Percentiles rank a stretch among this genome's conserved stretches.
phyloP scores from a whole-genome alignment of 2,113 vertebrate species.

The Baryphthengus martii region DNA sequence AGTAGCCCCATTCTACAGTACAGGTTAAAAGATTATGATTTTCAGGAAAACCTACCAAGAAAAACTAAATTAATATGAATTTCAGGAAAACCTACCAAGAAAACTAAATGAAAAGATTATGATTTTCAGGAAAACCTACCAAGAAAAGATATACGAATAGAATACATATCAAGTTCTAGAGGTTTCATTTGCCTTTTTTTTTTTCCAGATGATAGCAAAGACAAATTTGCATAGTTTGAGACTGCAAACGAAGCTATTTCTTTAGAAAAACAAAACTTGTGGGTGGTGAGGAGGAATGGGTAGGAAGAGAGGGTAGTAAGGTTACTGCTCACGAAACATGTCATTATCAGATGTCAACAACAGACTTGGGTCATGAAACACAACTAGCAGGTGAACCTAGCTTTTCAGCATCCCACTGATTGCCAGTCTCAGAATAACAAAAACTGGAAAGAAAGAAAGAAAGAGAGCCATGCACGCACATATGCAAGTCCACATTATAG shows the following conservation, averaged over 20 bases:
- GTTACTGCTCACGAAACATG: neutral
- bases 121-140: neutral
- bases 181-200: neutral
- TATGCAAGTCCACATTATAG: fast-evolving
- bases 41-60: neutral
- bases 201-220: neutral
- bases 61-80: neutral
- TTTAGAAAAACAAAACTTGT: neutral
- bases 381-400: neutral
- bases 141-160: neutral
- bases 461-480: neutral
- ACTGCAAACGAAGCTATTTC: neutral
- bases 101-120: neutral
- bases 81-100: neutral
- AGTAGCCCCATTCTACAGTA: neutral
- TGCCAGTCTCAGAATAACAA: neutral
- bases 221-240: neutral
- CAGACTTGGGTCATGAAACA: neutral
- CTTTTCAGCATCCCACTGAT: neutral
- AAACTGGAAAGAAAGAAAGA: neutral
- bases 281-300: neutral
- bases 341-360: neutral
- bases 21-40: neutral
- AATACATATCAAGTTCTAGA: neutral
- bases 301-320: neutral